Percentiles rank a stretch among this genome's conserved stretches.
phyloP scores from a whole-genome alignment of 2,113 vertebrate species.

The Mystacornis crossleyi region DNA sequence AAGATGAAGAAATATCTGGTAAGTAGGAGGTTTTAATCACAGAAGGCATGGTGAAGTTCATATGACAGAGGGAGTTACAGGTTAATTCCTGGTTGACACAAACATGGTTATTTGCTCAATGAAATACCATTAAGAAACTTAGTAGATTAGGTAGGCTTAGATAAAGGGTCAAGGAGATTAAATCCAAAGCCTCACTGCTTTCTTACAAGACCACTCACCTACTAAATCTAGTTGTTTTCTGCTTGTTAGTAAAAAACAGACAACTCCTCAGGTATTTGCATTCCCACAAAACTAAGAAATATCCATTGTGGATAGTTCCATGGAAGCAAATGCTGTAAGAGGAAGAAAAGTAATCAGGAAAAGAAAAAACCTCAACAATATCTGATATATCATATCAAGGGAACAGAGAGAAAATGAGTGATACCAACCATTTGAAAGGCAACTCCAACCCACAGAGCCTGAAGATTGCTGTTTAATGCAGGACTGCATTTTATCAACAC shows the following conservation, averaged over 20 bases:
- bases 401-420: not conserved
- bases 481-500: not conserved
- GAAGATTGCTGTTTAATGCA: not conserved
- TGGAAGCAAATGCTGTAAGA: not conserved
- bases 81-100: not conserved
- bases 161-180: not conserved
- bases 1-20: not conserved
- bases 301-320: not conserved
- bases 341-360: not conserved
- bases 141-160: not conserved
- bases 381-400: not conserved
- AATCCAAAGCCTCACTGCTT: not conserved
- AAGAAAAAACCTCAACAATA: rapidly evolving
- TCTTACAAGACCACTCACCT: not conserved
- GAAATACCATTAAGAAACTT: not conserved
- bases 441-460: not conserved
- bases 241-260: not conserved
- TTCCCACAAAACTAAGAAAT: not conserved
- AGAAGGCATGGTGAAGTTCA: not conserved
- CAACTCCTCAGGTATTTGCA: not conserved
- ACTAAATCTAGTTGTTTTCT: not conserved
- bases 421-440: not conserved
- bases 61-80: not conserved
- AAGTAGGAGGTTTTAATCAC: not conserved
- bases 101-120: not conserved